Conservation (phyloP, 1,140 invertebrate genomes). For the Aphis craccivora region DNA sequence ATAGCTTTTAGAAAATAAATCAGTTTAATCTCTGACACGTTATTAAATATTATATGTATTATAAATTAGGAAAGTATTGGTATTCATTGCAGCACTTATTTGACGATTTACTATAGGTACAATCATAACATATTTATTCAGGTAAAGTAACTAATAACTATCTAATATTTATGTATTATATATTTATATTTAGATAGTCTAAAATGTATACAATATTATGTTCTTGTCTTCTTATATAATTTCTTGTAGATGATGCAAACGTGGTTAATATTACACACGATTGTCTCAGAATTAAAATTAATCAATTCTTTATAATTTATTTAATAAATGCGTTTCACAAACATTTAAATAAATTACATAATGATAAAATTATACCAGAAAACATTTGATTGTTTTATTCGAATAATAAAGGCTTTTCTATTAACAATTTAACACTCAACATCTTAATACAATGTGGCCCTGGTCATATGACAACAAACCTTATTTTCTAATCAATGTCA, state of each 20-base stretch:
- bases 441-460: constrained; percentile 13
- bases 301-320: constrained; percentile 17
- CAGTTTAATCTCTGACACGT: not conserved
- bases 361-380: constrained; percentile 16
- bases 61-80: not conserved
- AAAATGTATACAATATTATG: not conserved
- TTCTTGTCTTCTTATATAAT: not conserved
- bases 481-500: not conserved
- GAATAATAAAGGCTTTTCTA: not conserved
- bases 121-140: not conserved
- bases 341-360: constrained; percentile 1
- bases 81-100: not conserved
- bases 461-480: constrained; percentile 16
- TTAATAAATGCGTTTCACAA: not conserved
- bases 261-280: not conserved
- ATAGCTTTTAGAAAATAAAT: not conserved
- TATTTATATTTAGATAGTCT: not conserved
- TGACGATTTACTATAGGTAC: not conserved
- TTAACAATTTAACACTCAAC: not conserved
- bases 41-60: not conserved
- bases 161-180: not conserved
- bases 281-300: constrained; percentile 19
- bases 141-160: not conserved
- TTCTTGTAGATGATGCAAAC: not conserved
- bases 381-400: not conserved